Base-by-base conservation (phyloP, 2,888 invertebrate species). In the Parnassius mnemosyne region DNA sequence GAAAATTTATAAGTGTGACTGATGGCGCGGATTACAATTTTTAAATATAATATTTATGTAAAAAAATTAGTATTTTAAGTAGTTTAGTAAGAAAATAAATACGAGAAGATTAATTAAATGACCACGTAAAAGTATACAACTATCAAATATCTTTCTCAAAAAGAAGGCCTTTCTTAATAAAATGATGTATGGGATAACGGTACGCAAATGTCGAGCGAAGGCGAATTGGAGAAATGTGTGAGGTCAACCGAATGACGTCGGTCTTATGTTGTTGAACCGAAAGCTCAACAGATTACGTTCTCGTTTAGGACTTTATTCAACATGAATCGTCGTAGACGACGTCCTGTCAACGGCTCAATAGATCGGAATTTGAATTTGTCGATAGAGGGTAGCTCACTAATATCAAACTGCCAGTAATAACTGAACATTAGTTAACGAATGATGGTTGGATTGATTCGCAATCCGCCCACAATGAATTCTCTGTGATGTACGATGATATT, bases 131-230 rank as follows among this genome's bases (percentile, higher is more conserved):
- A 34, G 7, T 34, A 7, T 34, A 34, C 34, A 34, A 34, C 34
- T 20, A 2, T 34, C 34, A 34, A 46, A 46, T 11, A 46, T 12
- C n/a, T 11, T 43, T 59, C 73, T 75, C 74, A 76, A 75, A 81
- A 82, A 80, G 79, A 78, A 34, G 81, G 79, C 77, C 73, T 56
- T 77, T 72, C 73, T 71, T 71, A 74, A 72, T 73, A 81, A 83
- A 81, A 87, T 89, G 86, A 87, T 86, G 79, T 83, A 87, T 86
- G 84, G 78, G 75, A 74, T 74, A 77, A 70, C 76, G 76, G 77
- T 77, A 79, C 75, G 78, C 80, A 80, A 83, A 83, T 84, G 82
- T 81, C 82, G 80, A 86, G 74, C 75, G 71, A 69, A 71, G 70
- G 72, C 74, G 74, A 82, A 81, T 80, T 74, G 75, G 76, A 80